Evolutionary conservation across 2,113 vertebrate genomes (phyloP), one percentile per base, ranked within the genome.

Genomic region (Tichodroma muraria): DNA sequence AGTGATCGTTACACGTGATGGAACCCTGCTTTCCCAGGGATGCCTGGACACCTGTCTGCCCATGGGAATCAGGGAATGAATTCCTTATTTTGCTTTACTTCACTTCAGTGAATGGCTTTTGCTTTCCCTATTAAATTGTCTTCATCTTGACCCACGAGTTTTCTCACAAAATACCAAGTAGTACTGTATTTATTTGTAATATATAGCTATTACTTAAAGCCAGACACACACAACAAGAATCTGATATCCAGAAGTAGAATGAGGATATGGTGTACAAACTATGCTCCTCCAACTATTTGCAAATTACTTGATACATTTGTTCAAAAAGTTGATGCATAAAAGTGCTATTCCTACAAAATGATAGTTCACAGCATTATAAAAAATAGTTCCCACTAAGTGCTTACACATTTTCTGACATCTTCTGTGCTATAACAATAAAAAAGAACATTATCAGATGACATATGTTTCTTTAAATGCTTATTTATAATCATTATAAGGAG

Each of bases 1-100:
- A 47, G 53, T 33, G 13, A 42, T 15, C 2, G 0, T 27, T 47
- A 21, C 4, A 27, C 0, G 0, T 14, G 30, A 72, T 5, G 7
- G 53, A 73, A 22, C 30, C 15, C 30, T 85, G 75, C 25, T 80
- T 66, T 85, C 18, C 40, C 4, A 1, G 15, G 23, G 27, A 24
- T 24, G 40, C 27, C 38, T 54, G 53, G 24, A 49, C 40, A 49
- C 15, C 13, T 42, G 3, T 7, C 53, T 60, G 60, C 31, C 35
- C 18, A 5, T 10, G 13, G 22, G 47, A 80, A 68, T 9, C 2
- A 60, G 60, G 16, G 47, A 68, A 73, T 33, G 0, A 73, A 73
- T 61, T 54, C 40, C 13, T 80, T 54, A 13, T 42, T 73, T 61
- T 49, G 31, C 15, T 73, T 73, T 47, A n/a, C 21, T 85, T 60